Base-by-base conservation (phyloP, 2,888 invertebrate species). In the Aphrophora alni region DNA sequence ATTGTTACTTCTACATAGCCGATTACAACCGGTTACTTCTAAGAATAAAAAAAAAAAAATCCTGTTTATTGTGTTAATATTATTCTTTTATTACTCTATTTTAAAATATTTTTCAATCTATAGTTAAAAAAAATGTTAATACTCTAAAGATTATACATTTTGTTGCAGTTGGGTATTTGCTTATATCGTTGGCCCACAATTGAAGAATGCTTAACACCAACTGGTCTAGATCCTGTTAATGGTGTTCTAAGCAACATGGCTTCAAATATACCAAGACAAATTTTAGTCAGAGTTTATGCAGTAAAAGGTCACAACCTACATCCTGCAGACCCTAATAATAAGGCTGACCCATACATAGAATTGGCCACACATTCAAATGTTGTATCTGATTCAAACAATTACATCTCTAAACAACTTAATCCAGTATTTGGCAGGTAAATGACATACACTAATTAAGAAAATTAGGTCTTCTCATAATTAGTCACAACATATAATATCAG, bases 401-500 rank as follows among this genome's bases (percentile, higher is more conserved):
- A 92, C 87, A 89, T 94, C 51, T 90, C 92, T 0, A 94, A 94
- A 87, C 93, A 94, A 84, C 88, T 93, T 24, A 95, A 95, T 89
- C 97, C 97, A 0, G 90, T 95, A 26, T 97, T 97, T 88, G 97
- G 97, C 77, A 93, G 91, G 92, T 93, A 88, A 87, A 33, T 5
- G 8, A 33, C n/a, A n/a, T n/a, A n/a, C n/a, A n/a, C n/a, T n/a
- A n/a, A n/a, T n/a, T n/a, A n/a, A n/a, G n/a, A n/a, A n/a, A n/a
- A n/a, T n/a, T n/a, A n/a, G n/a, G n/a, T n/a, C n/a, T n/a, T n/a
- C n/a, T n/a, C n/a, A n/a, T n/a, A n/a, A n/a, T n/a, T n/a, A n/a
- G n/a, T n/a, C n/a, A n/a, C n/a, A n/a, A n/a, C n/a, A n/a, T n/a
- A n/a, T n/a, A n/a, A n/a, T n/a, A n/a, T n/a, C n/a, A n/a, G n/a